These are phyloP conservation scores for Leptoteleia sp. DNA, from an alignment of 1,140 invertebrate species.

Conservation along the genomic window DNA sequence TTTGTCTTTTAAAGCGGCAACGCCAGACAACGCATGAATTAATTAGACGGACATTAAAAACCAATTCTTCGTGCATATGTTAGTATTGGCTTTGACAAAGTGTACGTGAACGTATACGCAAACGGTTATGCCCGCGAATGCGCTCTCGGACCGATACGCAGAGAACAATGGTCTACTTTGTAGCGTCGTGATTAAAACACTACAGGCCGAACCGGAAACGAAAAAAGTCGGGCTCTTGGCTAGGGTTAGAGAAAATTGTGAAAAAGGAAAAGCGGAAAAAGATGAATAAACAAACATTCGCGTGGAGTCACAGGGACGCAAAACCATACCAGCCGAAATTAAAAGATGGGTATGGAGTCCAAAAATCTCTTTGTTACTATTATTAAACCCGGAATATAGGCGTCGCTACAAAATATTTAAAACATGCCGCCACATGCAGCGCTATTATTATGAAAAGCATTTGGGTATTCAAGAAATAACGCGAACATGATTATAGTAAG, in stretches of 20 bases:
- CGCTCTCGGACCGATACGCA: conserved; percentile 75
- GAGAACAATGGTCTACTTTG: conserved; percentile 79
- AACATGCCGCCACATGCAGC: conserved; percentile 37
- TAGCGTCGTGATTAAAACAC: conserved; percentile 79
- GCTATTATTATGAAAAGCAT: conserved; percentile 52
- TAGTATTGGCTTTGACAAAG: conserved; percentile 35
- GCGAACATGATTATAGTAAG: conserved; percentile 12
- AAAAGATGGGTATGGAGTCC: conserved; percentile 62
- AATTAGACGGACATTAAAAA: conserved; percentile 49
- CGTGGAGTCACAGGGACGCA: conserved; percentile 45
- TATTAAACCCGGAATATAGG: conserved; percentile 59
- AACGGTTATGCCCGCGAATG: conserved; percentile 68
- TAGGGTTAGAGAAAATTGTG: conserved; percentile 65
- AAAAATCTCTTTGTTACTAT: conserved; percentile 66
- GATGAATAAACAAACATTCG: conserved; percentile 63
- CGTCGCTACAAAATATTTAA: conserved; percentile 55
- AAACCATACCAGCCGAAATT: conserved; percentile 59
- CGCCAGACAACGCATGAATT: conserved; percentile 11
- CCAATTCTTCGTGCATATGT: conserved; percentile 25
- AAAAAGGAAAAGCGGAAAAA: conserved; percentile 58
- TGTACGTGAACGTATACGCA: conserved; percentile 36
- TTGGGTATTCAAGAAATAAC: conserved; percentile 7
- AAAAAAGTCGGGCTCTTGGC: conserved; percentile 58
- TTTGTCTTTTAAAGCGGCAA: neutral
- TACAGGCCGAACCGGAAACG: conserved; percentile 70